A percentile compares a stretch with the other conserved stretches of the same genome.
Evolutionary conservation across 1,140 invertebrate species (phyloP).

Genomic region (Drosophila grimshawi): DNA sequence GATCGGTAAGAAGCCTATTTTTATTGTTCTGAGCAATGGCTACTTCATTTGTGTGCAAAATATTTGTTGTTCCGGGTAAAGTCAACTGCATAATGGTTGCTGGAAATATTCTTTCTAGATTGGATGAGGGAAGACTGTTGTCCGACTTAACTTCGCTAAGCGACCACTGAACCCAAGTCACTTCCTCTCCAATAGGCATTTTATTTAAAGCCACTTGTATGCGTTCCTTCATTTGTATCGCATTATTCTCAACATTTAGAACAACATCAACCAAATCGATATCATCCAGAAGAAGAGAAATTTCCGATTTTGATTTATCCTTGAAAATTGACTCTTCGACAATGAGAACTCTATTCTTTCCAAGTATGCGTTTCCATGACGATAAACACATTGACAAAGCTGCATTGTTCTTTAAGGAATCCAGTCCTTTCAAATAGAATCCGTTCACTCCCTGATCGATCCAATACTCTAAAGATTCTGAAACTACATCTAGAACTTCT

Average conservation of each 20-base stretch:
- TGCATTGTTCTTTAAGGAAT: slow-evolving; percentile 85
- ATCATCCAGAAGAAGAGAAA: slow-evolving; percentile 86
- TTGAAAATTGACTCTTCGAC: slow-evolving; percentile 87
- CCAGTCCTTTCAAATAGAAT: slow-evolving; percentile 91
- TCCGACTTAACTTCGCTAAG: slow-evolving; percentile 87
- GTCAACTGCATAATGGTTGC: slow-evolving; percentile 89
- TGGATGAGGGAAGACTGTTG: slow-evolving; percentile 84
- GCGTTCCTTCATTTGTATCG: slow-evolving; percentile 86
- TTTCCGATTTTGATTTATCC: slow-evolving; percentile 78
- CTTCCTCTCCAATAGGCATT: slow-evolving; percentile 72
- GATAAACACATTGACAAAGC: slow-evolving; percentile 85
- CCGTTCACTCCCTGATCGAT: slow-evolving; percentile 89
- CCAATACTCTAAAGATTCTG: slow-evolving; percentile 89
- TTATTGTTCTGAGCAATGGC: slow-evolving; percentile 86
- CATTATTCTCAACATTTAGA: slow-evolving; percentile 87
- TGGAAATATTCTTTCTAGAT: slow-evolving; percentile 86
- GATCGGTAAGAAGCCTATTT: slow-evolving; percentile 86
- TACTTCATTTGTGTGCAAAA: slow-evolving; percentile 94
- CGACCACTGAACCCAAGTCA: slow-evolving; percentile 92
- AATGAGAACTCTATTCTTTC: slow-evolving; percentile 88
- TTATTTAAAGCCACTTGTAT: slow-evolving; percentile 86
- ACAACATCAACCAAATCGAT: slow-evolving; percentile 90
- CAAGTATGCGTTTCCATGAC: slow-evolving; percentile 89
- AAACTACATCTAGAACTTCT: slow-evolving; percentile 31
- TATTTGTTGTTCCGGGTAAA: slow-evolving; percentile 91